These are phyloP conservation scores for Spatulosminthurus flaviceps DNA, from an alignment of 2,888 invertebrate genomes.

Conservation along the genomic window DNA sequence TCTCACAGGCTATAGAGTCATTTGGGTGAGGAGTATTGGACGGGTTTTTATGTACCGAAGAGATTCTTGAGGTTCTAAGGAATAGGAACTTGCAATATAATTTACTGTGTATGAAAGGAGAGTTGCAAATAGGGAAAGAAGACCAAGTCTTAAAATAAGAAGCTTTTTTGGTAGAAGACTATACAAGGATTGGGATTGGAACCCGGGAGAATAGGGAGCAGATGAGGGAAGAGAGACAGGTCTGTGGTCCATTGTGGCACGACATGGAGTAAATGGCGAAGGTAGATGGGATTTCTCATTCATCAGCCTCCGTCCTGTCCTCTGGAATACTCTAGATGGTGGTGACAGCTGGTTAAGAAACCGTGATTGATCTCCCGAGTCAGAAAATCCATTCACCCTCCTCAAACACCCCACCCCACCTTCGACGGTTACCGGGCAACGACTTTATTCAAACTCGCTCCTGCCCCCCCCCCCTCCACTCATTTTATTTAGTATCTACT, in stretches of 20 bases:
- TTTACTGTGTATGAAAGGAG: too few relatives aligned
- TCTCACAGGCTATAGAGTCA: too few relatives aligned
- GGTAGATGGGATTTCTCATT: conserved; percentile 49
- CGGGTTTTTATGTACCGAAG: not conserved
- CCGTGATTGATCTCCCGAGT: conserved; percentile 51
- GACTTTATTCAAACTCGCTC: too few relatives aligned
- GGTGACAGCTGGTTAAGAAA: conserved; percentile 55
- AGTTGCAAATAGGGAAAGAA: too few relatives aligned
- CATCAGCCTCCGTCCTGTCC: conserved; percentile 43
- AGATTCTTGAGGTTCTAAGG: too few relatives aligned
- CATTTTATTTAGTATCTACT: too few relatives aligned
- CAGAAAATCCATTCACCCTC: not conserved
- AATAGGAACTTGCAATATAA: too few relatives aligned
- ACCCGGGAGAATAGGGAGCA: not conserved
- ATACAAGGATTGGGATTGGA: too few relatives aligned
- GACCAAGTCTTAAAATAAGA: too few relatives aligned
- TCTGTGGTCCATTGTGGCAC: too few relatives aligned
- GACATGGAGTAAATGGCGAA: not conserved
- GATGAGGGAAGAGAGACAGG: not conserved
- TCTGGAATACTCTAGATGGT: conserved; percentile 45
- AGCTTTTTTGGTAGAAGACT: too few relatives aligned
- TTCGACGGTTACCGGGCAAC: not conserved
- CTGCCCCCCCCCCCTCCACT: too few relatives aligned
- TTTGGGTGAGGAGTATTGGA: not conserved
- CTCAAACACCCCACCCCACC: not conserved